Evolutionary conservation across 2,113 vertebrate species (phyloP), one percentile per base, ranked within the genome.

Genomic region (Brienomyrus longianalis): DNA sequence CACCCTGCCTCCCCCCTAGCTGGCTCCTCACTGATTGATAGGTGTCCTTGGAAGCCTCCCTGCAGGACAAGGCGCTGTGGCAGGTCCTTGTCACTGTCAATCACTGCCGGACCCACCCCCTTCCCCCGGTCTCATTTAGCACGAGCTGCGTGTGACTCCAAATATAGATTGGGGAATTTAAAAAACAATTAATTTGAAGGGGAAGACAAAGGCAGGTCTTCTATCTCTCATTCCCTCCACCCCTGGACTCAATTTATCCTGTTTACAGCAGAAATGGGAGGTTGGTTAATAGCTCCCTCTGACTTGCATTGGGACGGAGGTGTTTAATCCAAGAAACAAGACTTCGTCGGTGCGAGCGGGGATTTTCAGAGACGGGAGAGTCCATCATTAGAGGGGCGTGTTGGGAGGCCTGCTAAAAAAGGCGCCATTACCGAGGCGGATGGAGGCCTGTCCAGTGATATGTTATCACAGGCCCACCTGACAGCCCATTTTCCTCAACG

Each of bases 31-130:
- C 89, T 95, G 95, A 97, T 93, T 96, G 96, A 97, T 96, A 95
- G 91, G 91, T 96, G 96, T 97, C 97, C 96, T 97, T 97, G 96
- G 94, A 91, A 95, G 94, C 93, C 94, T 93, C 94, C 95, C 93
- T 92, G 93, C 56, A 95, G 95, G 95, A 93, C 94, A 95, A 87
- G 88, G 88, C 92, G 91, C 93, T 92, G 91, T 91, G 92, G 92
- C 0, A 1, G 91, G 91, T 90, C 88, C 89, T 56, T 90, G 89
- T 94, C 93, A 88, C 93, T 93, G 95, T 95, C 95, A 94, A 94
- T 96, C 96, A 95, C 93, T 92, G 86, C 91, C 88, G 91, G 92
- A 94, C 94, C 95, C 95, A 93, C 92, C 91, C 93, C 93, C 85
- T 86, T 93, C 95, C 90, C 39, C 91, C 95, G 94, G 94, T 92